Base-by-base conservation (phyloP, 2,113 vertebrate species). In the Philantomba maxwellii region DNA sequence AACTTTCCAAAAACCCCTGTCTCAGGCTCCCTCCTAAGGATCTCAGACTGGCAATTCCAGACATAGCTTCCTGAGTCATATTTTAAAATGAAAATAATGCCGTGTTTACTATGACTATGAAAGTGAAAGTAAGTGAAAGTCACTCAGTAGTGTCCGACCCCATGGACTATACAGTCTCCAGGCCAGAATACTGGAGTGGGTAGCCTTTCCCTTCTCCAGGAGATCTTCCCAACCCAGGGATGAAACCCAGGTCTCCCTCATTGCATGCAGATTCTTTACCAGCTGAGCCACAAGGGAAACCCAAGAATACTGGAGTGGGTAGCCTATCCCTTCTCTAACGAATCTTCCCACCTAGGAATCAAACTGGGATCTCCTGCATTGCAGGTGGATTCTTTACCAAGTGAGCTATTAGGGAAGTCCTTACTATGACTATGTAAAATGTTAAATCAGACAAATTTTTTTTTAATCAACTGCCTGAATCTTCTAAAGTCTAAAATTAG, bases 71-170 rank as follows among this genome's bases (percentile, higher is more conserved):
- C 28, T 49, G 2, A 78, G 7, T 49, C 33, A 51, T 64, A 84
- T 6, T 70, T 88, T 77, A 53, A 88, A 85, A 75, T 91, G n/a
- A 89, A 93, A 87, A 80, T 49, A 14, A 15, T 43, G 9, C 30
- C 30, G 51, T 1, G 49, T 30, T 43, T 36, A 23, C 19, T 70
- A 36, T 36, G 19, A 39, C n/a, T 70, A 36, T 70, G n/a, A 70
- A 70, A 36, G n/a, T 70, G 19, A 36, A 70, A 70, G 64, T 36
- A 36, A 70, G 64, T 70, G n/a, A 36, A 70, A 70, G n/a, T 70
- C 19, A 70, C n/a, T 11, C n/a, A 70, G 5, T 12, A 19, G 0
- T 36, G 66, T 39, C 10, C 0, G 0, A 36, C 5, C 66, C 19
- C 66, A 70, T 23, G 66, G 66, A 36, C 66, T 70, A 70, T 36